These are phyloP conservation scores for Gymnorhina tibicen DNA, from an alignment of 2,113 vertebrate genomes.

Conservation along the genomic window DNA sequence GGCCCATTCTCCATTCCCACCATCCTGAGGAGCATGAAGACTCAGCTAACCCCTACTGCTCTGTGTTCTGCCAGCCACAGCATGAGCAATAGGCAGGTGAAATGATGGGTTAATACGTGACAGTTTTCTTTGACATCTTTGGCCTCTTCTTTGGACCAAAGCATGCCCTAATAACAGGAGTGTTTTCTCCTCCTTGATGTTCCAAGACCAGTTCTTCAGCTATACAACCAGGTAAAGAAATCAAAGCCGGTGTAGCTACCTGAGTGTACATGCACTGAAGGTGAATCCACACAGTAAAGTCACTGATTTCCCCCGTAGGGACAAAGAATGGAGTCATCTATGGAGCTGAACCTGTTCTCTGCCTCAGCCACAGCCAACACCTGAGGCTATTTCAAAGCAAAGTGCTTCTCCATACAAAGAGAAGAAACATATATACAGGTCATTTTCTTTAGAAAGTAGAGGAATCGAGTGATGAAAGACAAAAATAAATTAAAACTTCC, in stretches of 20 bases:
- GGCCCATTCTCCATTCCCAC: not conserved
- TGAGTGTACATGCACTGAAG: not conserved
- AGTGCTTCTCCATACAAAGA: slow-evolving; percentile 1
- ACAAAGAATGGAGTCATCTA: not conserved
- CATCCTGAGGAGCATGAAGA: not conserved
- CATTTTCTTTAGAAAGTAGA: not conserved
- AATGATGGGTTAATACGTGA: not conserved
- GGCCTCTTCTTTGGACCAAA: not conserved
- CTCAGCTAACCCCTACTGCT: not conserved
- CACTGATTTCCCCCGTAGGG: not conserved
- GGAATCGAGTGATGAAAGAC: not conserved
- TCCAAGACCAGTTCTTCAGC: not conserved
- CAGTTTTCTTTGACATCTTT: not conserved
- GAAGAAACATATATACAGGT: not conserved
- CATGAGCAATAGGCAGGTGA: not conserved
- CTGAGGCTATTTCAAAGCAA: not conserved
- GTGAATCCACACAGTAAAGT: not conserved
- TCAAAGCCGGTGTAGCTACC: not conserved
- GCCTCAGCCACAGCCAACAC: not conserved
- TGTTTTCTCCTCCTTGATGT: not conserved
- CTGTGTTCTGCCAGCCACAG: not conserved
- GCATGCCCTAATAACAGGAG: not conserved
- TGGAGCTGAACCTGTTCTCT: not conserved
- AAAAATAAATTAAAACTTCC: not conserved
- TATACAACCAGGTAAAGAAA: not conserved